Conservation (phyloP, 2,888 invertebrate genomes). For the Agrochola macilenta region DNA sequence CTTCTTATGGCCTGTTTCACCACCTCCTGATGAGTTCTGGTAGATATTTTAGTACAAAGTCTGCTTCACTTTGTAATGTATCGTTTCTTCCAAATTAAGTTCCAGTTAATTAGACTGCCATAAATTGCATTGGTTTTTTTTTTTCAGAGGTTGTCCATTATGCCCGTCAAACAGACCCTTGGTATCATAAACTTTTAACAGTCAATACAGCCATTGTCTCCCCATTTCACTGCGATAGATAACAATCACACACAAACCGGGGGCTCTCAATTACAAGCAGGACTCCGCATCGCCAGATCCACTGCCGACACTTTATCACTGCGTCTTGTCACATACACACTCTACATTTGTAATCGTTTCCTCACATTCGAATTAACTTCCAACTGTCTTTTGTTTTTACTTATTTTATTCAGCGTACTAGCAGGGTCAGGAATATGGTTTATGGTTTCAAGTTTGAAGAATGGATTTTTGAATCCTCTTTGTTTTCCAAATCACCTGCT, state of each 20-base stretch:
- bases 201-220: slow-evolving; percentile 23
- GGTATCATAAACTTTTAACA: slow-evolving; percentile 36
- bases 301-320: slow-evolving; percentile 70
- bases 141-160: too few relatives aligned
- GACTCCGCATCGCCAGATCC: slow-evolving; percentile 70
- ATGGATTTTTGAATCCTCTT: too few relatives aligned
- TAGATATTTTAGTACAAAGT: not conserved
- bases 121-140: too few relatives aligned
- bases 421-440: not conserved
- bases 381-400: slow-evolving; percentile 34
- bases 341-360: slow-evolving; percentile 53
- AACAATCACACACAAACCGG: slow-evolving; percentile 40
- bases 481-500: too few relatives aligned
- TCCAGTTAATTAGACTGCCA: not conserved
- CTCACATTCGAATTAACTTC: slow-evolving; percentile 29
- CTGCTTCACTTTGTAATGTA: too few relatives aligned
- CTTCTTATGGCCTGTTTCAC: not conserved
- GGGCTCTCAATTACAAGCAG: slow-evolving; percentile 64
- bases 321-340: slow-evolving; percentile 60
- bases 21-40: not conserved
- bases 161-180: not conserved
- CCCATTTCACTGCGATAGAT: slow-evolving; percentile 39
- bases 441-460: not conserved
- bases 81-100: not conserved
- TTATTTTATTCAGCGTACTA: not conserved